phyloP scores from a whole-genome alignment of 2,113 vertebrate species.

The Python bivittatus region DNA sequence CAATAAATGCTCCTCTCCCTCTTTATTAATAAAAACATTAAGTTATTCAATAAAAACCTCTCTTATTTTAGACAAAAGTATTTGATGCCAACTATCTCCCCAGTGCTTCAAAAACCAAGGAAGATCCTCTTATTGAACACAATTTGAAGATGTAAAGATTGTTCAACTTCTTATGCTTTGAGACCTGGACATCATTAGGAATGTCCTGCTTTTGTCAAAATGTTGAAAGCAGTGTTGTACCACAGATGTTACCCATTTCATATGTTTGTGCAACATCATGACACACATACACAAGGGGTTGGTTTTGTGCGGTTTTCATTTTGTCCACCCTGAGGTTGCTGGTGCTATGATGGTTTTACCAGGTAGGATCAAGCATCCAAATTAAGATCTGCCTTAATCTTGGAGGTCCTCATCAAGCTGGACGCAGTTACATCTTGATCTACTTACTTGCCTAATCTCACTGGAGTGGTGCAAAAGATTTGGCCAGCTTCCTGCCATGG shows the following conservation, averaged over 20 bases:
- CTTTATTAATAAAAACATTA: neutral
- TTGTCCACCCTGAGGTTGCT: neutral
- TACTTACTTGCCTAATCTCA: neutral
- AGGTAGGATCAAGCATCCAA: neutral
- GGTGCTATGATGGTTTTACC: neutral
- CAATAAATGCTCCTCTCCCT: neutral
- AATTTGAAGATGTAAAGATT: neutral
- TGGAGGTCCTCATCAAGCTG: neutral
- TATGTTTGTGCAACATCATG: neutral
- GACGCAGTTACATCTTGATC: neutral
- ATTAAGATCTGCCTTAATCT: neutral
- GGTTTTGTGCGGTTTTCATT: neutral
- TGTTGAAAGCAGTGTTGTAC: neutral
- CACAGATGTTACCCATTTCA: neutral
- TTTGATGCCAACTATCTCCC: neutral
- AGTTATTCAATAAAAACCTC: neutral
- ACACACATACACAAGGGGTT: neutral
- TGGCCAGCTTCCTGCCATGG: neutral
- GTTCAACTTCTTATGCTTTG: neutral
- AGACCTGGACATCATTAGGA: neutral
- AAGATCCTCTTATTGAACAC: neutral
- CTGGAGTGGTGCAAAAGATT: neutral
- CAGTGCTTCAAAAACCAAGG: neutral
- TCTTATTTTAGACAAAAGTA: neutral
- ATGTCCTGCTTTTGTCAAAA: neutral